Conservation (phyloP, 1,140 invertebrate species). For the Meloidogyne hapla region DNA sequence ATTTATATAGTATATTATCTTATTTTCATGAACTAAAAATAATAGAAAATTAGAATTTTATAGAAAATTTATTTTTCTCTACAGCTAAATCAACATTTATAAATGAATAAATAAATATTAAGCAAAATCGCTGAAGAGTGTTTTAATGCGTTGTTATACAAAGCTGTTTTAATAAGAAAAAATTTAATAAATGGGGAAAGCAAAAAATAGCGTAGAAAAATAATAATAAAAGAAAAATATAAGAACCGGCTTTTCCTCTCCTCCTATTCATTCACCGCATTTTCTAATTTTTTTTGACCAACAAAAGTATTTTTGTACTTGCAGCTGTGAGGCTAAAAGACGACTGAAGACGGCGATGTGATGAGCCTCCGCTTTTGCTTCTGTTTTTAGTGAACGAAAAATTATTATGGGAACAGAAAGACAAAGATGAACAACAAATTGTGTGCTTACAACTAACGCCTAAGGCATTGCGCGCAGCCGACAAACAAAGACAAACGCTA, state of each 20-base stretch:
- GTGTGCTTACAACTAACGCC: background rate
- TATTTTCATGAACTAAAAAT: too few relatives aligned
- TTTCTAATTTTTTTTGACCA: slow-evolving; percentile 5
- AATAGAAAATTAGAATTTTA: background rate
- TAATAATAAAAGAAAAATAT: too few relatives aligned
- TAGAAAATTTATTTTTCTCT: background rate
- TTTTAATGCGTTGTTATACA: background rate
- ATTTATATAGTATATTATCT: too few relatives aligned
- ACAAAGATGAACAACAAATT: too few relatives aligned
- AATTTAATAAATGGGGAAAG: background rate
- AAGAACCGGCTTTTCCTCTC: background rate
- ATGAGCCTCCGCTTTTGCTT: background rate
- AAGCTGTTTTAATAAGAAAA: background rate
- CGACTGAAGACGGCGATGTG: background rate
- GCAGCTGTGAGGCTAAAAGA: slow-evolving; percentile 4
- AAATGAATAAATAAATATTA: background rate
- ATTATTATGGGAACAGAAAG: background rate
- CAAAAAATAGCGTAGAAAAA: background rate
- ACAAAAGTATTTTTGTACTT: background rate
- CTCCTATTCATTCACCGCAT: background rate
- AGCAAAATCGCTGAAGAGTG: background rate
- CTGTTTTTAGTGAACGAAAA: background rate
- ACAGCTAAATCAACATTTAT: background rate
- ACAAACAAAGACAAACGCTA: background rate
- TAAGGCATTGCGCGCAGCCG: background rate